Conservation (phyloP, 1,140 invertebrate genomes). For the Euura saliciscinereae region DNA sequence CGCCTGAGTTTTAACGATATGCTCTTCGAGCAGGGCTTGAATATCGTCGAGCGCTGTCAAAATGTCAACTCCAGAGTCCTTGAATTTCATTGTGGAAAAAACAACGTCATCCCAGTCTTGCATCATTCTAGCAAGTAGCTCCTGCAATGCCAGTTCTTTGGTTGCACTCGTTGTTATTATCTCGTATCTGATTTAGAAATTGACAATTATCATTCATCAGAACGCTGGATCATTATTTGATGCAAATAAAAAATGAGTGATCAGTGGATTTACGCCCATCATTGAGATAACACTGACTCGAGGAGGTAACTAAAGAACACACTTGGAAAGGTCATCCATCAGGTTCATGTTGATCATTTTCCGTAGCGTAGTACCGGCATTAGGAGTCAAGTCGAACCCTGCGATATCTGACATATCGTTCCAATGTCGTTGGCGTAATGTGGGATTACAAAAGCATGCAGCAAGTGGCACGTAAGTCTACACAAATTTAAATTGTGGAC, state of each 20-base stretch:
- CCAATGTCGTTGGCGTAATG: conserved; percentile 88
- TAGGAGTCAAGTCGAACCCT: conserved; percentile 83
- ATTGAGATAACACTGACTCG: neutral
- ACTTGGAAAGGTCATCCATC: conserved; percentile 76
- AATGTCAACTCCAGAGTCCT: conserved; percentile 81
- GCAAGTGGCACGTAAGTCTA: conserved; percentile 80
- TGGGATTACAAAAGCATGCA: conserved; percentile 86
- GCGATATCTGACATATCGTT: conserved; percentile 86
- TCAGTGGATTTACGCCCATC: neutral
- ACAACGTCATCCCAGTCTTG: conserved; percentile 82
- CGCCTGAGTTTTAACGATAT: conserved; percentile 85
- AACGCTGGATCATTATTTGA: conserved; percentile 10
- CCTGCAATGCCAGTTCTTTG: conserved; percentile 84
- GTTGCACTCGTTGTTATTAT: conserved; percentile 88
- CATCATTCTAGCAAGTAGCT: conserved; percentile 82
- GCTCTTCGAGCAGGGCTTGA: conserved; percentile 85
- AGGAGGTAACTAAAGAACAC: conserved; percentile 35
- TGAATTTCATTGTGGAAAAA: conserved; percentile 75
- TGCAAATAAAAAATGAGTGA: conserved; percentile 12
- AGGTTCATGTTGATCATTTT: conserved; percentile 83
- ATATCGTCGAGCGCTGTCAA: conserved; percentile 84
- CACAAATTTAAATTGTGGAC: conserved; percentile 31
- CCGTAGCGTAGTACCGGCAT: conserved; percentile 81
- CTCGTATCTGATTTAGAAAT: conserved; percentile 65
- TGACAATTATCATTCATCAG: conserved; percentile 13